These are phyloP conservation scores for Yponomeuta plumbellus DNA, from an alignment of 2,888 invertebrate species.

Conservation along the genomic window DNA sequence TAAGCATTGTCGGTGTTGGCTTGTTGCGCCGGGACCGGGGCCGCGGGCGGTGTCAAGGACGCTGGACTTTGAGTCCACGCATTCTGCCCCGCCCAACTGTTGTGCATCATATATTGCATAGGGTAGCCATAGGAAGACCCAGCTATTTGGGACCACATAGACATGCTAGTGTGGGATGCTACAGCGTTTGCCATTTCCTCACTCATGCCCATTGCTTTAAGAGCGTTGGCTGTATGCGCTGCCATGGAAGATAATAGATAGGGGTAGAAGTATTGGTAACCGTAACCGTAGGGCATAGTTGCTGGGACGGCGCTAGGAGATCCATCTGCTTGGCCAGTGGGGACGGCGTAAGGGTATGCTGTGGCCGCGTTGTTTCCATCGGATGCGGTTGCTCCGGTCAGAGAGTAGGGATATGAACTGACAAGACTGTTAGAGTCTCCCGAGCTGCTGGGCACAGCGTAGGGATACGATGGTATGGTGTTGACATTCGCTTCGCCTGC, in stretches of 20 bases:
- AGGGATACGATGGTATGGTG: neutral
- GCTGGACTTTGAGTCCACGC: conserved; percentile 44
- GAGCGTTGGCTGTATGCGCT: conserved; percentile 35
- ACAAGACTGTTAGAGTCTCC: neutral
- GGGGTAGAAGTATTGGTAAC: conserved; percentile 56
- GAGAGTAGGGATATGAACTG: neutral
- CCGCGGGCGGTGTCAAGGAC: conserved; percentile 26
- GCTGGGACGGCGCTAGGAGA: neutral
- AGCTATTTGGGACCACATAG: conserved; percentile 33
- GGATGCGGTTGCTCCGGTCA: neutral
- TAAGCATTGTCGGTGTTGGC: neutral
- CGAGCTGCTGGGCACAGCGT: neutral
- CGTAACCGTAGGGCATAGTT: conserved; percentile 30
- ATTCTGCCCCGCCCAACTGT: conserved; percentile 45
- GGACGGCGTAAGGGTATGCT: conserved; percentile 8
- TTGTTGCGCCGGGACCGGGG: neutral
- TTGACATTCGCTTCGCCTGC: neutral
- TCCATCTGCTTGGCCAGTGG: conserved; percentile 1
- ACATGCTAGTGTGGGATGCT: conserved; percentile 23
- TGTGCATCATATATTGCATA: conserved; percentile 48
- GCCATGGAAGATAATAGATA: conserved; percentile 55
- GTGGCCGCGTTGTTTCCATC: neutral
- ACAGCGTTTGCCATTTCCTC: conserved; percentile 36
- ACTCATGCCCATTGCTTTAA: conserved; percentile 44
- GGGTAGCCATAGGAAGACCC: conserved; percentile 50